Base-by-base conservation (phyloP, 2,797 vertebrate genomes). In the Avahi laniger region DNA sequence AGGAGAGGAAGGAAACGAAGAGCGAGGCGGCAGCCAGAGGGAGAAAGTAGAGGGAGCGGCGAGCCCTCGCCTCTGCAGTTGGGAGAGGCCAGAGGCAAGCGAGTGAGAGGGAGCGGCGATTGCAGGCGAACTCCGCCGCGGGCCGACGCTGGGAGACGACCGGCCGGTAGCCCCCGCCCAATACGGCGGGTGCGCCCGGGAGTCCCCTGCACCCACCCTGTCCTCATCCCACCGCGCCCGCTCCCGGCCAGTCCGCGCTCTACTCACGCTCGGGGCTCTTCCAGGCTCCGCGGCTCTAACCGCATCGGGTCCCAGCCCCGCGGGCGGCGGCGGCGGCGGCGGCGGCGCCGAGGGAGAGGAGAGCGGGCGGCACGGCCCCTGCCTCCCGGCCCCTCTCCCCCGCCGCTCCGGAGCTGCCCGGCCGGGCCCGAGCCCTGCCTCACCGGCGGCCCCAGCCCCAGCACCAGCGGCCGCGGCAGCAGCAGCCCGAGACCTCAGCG, bases 301-400 rank as follows among this genome's bases (percentile, higher is more conserved):
- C 94, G 96, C 96, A 97, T 97, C 93, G 97, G 97, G 97, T 97
- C 97, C 97, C 97, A 84, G 97, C 95, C 94, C 94, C 95, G 79
- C 93, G 88, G 96, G 96, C 96, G 84, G 96, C 96, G 89, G 9
- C 54, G 54, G 54, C 54, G 54, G 61, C 63, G 63, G 93, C 95
- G 91, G 91, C 91, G 81, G 93, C 91, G 95, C 96, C 94, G 97
- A 98, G 97, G 96, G 97, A 97, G 96, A 97, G 97, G 96, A 95
- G 92, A 79, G 93, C 97, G 96, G 97, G 97, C 95, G 91, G 93
- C 96, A 24, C 96, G 90, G 96, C 96, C 83, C 93, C 97, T 93
- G 97, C 97, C 96, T 96, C 96, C 97, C 93, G 96, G 97, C 96
- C 96, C 97, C 97, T 95, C 96, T 94, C 91, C 97, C 98, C 97